Evolutionary conservation across 2,113 vertebrate species (phyloP).

Genomic region (Phyllostomus discolor): DNA sequence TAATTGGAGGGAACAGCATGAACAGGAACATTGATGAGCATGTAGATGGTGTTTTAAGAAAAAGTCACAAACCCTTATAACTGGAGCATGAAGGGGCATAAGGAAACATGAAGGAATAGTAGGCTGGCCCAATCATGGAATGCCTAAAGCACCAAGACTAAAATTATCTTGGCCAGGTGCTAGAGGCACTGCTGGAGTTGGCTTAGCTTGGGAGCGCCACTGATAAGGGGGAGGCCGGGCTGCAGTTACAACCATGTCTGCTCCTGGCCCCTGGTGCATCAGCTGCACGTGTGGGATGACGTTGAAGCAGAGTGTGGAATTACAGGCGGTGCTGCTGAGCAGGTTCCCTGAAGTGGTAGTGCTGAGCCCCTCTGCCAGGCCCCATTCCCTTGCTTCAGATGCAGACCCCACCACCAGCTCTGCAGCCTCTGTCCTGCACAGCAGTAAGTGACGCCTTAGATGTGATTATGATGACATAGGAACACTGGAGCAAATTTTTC

Average conservation of each 20-base stretch:
- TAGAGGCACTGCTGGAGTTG: not conserved
- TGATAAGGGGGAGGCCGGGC: not conserved
- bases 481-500: conserved; percentile 88
- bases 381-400: too few relatives aligned
- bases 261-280: not conserved
- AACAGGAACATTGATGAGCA: not conserved
- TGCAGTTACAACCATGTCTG: too few relatives aligned
- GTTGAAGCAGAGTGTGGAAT: not conserved
- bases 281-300: not conserved
- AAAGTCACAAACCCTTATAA: not conserved
- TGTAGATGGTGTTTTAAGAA: not conserved
- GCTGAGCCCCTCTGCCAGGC: not conserved
- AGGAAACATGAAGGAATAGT: not conserved
- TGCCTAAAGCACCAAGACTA: not conserved
- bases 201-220: not conserved
- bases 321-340: not conserved
- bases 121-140: too few relatives aligned
- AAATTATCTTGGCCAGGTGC: not conserved
- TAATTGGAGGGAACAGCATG: not conserved
- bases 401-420: not conserved
- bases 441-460: not conserved
- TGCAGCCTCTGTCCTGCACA: too few relatives aligned
- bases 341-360: not conserved
- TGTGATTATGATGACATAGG: too few relatives aligned
- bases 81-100: not conserved